Conservation (phyloP, 2,797 vertebrate genomes). For the Danio jaintianensis region DNA sequence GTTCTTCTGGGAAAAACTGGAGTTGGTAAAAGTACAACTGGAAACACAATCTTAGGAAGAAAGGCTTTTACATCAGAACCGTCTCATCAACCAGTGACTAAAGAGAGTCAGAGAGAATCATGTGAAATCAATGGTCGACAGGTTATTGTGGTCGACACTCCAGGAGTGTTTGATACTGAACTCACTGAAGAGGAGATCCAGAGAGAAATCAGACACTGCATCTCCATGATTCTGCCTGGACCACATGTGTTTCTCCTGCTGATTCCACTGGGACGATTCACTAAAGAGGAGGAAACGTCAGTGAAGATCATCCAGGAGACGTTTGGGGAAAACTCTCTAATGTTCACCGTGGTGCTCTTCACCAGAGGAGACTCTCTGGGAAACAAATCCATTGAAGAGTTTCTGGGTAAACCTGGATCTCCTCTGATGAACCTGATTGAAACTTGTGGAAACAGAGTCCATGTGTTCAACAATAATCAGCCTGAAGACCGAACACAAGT, state of each 20-base stretch:
- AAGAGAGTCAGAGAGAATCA: not conserved
- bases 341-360: slow-evolving; percentile 15
- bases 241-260: slow-evolving; percentile 37
- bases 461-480: slow-evolving; percentile 31
- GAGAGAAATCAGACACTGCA: slow-evolving; percentile 1
- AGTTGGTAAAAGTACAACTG: not conserved
- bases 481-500: slow-evolving; percentile 7
- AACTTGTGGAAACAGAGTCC: not conserved
- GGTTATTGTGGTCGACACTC: slow-evolving; percentile 26
- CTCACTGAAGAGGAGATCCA: not conserved
- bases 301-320: slow-evolving; percentile 24
- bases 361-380: slow-evolving; percentile 15
- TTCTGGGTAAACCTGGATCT: not conserved
- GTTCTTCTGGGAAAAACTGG: not conserved
- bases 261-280: slow-evolving; percentile 18
- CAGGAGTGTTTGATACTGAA: slow-evolving; percentile 37
- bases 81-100: not conserved
- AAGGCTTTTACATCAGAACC: not conserved
- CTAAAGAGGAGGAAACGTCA: slow-evolving; percentile 1
- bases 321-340: not conserved
- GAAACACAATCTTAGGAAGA: not conserved
- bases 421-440: not conserved
- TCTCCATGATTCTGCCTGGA: slow-evolving; percentile 33
- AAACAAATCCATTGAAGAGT: not conserved
- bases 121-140: not conserved